These are phyloP conservation scores for Ptilorrhoa leucosticta DNA, from an alignment of 2,113 vertebrate species.

Conservation along the genomic window DNA sequence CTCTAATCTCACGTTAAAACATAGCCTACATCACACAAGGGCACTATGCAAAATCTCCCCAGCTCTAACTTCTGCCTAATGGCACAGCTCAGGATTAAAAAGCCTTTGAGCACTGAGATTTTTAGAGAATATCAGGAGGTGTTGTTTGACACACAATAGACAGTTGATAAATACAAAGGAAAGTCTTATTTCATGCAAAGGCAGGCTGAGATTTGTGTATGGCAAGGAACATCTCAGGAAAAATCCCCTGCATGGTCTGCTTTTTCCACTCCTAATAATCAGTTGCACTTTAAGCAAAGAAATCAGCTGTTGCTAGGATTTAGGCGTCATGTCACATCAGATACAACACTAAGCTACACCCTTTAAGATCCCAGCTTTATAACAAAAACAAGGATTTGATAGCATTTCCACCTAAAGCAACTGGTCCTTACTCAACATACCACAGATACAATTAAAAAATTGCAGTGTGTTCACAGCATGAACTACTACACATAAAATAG, in stretches of 20 bases:
- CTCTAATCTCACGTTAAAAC: not conserved
- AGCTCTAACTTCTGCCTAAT: not conserved
- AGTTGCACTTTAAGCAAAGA: not conserved
- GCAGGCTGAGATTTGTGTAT: not conserved
- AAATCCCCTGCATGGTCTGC: not conserved
- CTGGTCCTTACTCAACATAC: not conserved
- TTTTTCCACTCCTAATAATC: not conserved
- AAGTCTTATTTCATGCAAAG: not conserved
- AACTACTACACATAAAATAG: not conserved
- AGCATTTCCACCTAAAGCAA: not conserved
- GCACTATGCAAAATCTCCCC: not conserved
- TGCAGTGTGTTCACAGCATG: not conserved
- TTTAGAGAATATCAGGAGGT: not conserved
- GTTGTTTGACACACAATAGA: not conserved
- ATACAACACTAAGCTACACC: not conserved
- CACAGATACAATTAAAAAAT: rapidly evolving
- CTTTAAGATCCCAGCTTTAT: not conserved
- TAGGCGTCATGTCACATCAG: not conserved
- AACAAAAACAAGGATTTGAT: not conserved
- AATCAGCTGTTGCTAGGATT: not conserved
- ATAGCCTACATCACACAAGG: not conserved
- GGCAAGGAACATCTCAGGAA: not conserved
- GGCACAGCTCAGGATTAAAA: not conserved
- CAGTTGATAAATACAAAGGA: not conserved
- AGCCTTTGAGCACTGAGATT: not conserved